These are phyloP conservation scores for Monomorium pharaonis DNA, from an alignment of 1,140 invertebrate genomes.

Conservation along the genomic window DNA sequence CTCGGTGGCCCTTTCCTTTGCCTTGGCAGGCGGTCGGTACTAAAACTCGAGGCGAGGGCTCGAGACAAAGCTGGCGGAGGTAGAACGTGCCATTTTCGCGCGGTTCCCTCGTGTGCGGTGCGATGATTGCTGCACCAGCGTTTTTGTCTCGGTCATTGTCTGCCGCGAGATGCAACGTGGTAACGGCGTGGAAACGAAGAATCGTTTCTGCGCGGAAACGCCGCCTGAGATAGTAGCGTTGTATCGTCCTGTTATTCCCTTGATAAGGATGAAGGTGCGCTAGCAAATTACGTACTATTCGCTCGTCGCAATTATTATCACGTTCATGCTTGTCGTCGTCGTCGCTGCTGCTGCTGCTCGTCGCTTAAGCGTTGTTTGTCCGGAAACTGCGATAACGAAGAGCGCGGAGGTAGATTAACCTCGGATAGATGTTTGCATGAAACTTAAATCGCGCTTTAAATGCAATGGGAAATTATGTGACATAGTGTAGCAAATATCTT, in stretches of 20 bases:
- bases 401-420: constrained; percentile 5
- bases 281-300: constrained; percentile 13
- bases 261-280: constrained; percentile 37
- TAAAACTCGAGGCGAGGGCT: constrained; percentile 20
- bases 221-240: constrained; percentile 1
- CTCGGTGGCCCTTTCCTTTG: neutral
- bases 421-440: neutral
- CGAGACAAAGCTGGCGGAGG: constrained; percentile 46
- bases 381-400: constrained; percentile 16
- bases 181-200: constrained; percentile 60
- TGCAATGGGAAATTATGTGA: neutral
- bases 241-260: constrained; percentile 28
- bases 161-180: constrained; percentile 39
- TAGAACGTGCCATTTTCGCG: constrained; percentile 49
- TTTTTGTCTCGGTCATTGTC: constrained; percentile 51
- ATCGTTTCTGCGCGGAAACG: constrained; percentile 56
- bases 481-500: neutral
- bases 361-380: constrained; percentile 8
- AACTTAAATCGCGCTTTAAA: neutral
- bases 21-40: constrained; percentile 14
- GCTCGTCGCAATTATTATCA: constrained; percentile 35
- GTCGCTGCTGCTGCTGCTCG: neutral
- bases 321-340: constrained; percentile 1
- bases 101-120: constrained; percentile 34
- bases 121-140: constrained; percentile 59